A percentile compares a stretch with the other conserved stretches of the same genome.
These are phyloP conservation scores for Catharus ustulatus DNA, from an alignment of 2,797 vertebrate species.

Conservation along the genomic window DNA sequence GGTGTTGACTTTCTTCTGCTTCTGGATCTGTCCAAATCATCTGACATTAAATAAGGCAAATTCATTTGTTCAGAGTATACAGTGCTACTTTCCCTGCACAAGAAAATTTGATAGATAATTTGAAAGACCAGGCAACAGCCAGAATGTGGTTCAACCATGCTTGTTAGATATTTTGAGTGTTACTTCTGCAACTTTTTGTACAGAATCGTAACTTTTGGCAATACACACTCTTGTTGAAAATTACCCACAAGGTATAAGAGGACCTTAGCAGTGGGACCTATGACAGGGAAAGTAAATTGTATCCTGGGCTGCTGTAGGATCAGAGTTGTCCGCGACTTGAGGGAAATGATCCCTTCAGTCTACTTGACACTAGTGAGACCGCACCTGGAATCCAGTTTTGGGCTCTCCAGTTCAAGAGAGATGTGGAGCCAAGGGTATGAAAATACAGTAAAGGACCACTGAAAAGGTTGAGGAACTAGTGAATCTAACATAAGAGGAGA, in stretches of 20 bases:
- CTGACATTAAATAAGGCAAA: background rate
- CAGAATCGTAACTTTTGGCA: background rate
- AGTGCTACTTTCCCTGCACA: background rate
- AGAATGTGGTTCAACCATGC: background rate
- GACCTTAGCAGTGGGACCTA: background rate
- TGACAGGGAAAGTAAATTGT: background rate
- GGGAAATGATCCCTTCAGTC: background rate
- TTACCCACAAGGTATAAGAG: background rate
- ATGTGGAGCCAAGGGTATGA: background rate
- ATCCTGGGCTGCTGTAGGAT: background rate
- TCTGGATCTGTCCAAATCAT: background rate
- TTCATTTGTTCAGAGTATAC: background rate
- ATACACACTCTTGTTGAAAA: background rate
- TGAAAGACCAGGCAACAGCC: background rate
- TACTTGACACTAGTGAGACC: background rate
- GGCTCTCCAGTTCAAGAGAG: background rate
- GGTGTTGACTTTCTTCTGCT: background rate
- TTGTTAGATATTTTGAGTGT: background rate
- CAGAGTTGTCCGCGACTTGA: background rate
- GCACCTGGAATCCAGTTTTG: background rate
- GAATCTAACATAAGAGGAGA: background rate
- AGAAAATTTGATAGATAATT: background rate
- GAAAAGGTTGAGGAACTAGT: background rate
- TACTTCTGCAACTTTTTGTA: background rate
- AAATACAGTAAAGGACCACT: background rate